phyloP scores from a whole-genome alignment of 92 coral and sea anemone genomes.

The Porites rus region DNA sequence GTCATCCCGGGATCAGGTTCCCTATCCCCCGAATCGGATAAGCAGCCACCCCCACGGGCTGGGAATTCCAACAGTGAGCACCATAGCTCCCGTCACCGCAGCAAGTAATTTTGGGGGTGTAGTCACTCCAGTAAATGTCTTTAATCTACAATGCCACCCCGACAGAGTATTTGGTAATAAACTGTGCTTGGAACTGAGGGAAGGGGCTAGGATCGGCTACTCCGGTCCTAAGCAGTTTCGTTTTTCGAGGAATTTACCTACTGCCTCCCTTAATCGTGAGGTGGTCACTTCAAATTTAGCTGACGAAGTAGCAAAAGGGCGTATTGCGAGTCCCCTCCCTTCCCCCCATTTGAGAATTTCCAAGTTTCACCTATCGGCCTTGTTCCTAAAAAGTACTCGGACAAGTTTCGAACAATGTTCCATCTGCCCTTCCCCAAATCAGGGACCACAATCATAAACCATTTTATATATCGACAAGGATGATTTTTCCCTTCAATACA shows the following conservation, averaged over 20 bases:
- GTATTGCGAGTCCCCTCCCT: conserved; percentile 56
- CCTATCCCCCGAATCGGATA: conserved; percentile 10
- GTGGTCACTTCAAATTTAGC: conserved; percentile 50
- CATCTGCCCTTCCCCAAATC: conserved; percentile 73
- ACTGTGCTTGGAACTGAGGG: conserved; percentile 43
- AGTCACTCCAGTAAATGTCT: conserved; percentile 22
- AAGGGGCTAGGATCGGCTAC: conserved; percentile 62
- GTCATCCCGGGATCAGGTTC: conserved; percentile 50
- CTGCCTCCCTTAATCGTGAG: conserved; percentile 51
- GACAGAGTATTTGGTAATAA: conserved; percentile 46
- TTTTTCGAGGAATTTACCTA: conserved; percentile 41
- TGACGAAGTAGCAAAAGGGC: conserved; percentile 57
- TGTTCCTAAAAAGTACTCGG: conserved; percentile 65
- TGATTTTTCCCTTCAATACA: conserved; percentile 31
- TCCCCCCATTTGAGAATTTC: conserved; percentile 60
- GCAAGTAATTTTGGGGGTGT: conserved; percentile 16
- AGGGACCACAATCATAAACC: conserved; percentile 55
- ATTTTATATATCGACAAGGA: conserved; percentile 18
- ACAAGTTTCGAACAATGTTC: conserved; percentile 34
- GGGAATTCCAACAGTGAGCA: conserved; percentile 33
- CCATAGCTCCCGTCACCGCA: conserved; percentile 26
- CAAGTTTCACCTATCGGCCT: conserved; percentile 61
- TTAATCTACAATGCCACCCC: conserved; percentile 35
- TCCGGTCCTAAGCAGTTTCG: conserved; percentile 37
- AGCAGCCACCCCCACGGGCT: conserved; percentile 28